Base-by-base conservation (phyloP, 2,113 vertebrate species). In the Pollachius pollachius region DNA sequence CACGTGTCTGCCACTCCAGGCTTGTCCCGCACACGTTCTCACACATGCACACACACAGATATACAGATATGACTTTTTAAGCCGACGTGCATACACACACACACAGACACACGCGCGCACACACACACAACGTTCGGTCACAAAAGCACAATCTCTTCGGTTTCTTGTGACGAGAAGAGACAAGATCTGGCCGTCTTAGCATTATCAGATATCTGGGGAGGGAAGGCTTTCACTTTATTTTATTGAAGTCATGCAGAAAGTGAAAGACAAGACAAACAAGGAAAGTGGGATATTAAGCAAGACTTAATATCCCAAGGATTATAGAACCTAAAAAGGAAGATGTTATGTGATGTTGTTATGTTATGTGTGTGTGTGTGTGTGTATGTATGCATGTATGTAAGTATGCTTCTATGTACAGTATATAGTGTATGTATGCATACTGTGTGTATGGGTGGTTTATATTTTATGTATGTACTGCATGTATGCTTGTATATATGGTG, bases 201-300 rank as follows among this genome's bases (percentile, higher is more conserved):
- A 4, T 67, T 37, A 83, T 77, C 74, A 72, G 70, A 80, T 77
- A 52, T 70, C 19, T 16, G 69, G 54, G 73, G 76, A 76, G 62
- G 67, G 71, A 75, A 72, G 17, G 18, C 5, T 41, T 41, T 41
- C 37, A 41, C 37, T 41, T 41, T 41, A 1, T 41, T 41, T 41
- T 11, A 41, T 41, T 41, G 6, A 41, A 41, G 3, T 41, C 37
- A 3, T 19, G 37, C 17, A 34, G 30, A 68, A 15, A 19, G n/a
- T 3, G 58, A 6, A 37, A 52, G 34, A 30, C 5, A 17, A 5
- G 1, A 59, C 15, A 15, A 5, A 25, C 52, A 4, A 21, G 41
- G 2, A 7, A 17, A 18, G 17, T 7, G 5, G 52, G 9, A 66
- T 37, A 54, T 18, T 27, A 16, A 56, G 11, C n/a, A 17, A 19